phyloP scores from a whole-genome alignment of 2,797 vertebrate genomes.

The Dicrostonyx torquatus region DNA sequence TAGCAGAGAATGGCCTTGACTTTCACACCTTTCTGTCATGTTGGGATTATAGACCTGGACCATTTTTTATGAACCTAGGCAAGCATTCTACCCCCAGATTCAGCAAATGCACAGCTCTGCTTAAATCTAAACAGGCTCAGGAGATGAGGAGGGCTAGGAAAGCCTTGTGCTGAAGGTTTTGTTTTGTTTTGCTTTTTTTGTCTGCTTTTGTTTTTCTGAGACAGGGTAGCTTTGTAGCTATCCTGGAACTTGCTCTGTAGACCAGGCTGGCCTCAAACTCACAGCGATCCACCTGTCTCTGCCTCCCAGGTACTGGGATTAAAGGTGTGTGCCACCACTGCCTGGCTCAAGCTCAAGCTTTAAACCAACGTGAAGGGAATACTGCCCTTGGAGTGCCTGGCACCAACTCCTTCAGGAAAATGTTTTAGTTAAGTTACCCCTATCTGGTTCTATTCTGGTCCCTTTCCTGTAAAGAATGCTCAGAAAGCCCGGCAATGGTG shows the following conservation, averaged over 20 bases:
- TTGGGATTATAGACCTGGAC: neutral
- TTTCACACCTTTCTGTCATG: neutral
- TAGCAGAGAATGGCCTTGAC: neutral
- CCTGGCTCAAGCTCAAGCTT: neutral
- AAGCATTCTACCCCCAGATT: neutral
- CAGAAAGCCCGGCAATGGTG: neutral
- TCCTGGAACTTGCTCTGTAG: no score
- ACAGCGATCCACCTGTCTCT: no score
- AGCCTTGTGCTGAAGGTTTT: neutral
- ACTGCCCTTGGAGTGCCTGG: neutral
- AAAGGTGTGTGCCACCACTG: no score
- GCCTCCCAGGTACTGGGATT: no score
- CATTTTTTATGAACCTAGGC: neutral
- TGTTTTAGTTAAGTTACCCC: neutral
- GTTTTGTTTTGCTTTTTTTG: no score
- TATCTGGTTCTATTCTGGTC: neutral
- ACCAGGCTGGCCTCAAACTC: no score
- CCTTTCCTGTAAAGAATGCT: neutral
- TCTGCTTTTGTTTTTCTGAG: no score
- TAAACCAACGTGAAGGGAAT: constrained; percentile 21
- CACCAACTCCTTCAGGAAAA: neutral
- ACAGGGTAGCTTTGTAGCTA: no score
- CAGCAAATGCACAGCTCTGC: constrained; percentile 2
- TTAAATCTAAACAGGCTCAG: constrained; percentile 31
- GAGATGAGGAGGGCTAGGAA: neutral